Percentiles rank a stretch among this genome's conserved stretches.
phyloP scores from a whole-genome alignment of 2,113 vertebrate species.

The Alethe castanea region DNA sequence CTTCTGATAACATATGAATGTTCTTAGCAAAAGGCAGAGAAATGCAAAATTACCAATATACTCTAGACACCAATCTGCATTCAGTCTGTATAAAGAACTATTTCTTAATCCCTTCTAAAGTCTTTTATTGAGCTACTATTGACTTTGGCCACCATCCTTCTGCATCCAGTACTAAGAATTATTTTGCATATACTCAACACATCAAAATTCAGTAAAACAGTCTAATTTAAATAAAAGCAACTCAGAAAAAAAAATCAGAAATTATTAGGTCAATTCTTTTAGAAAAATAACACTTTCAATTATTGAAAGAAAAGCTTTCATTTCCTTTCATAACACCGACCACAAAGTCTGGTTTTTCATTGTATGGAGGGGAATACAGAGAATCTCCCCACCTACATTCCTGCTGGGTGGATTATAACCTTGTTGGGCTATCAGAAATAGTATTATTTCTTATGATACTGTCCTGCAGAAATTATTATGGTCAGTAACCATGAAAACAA shows the following conservation, averaged over 20 bases:
- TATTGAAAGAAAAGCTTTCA: not conserved
- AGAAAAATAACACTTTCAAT: not conserved
- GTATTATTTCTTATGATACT: rapidly evolving
- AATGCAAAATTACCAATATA: not conserved
- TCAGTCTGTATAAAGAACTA: not conserved
- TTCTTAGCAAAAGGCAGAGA: not conserved
- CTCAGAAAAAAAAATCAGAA: not conserved
- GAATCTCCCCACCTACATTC: not conserved
- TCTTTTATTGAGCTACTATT: not conserved
- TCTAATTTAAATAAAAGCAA: not conserved
- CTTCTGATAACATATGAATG: not conserved
- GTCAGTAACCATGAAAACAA: not conserved
- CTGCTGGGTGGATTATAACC: rapidly evolving
- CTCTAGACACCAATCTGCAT: not conserved
- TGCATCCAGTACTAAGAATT: not conserved
- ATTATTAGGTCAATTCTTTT: not conserved
- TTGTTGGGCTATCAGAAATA: not conserved
- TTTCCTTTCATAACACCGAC: not conserved
- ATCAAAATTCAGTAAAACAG: not conserved
- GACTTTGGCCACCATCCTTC: not conserved
- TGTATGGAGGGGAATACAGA: not conserved
- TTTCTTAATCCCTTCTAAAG: not conserved
- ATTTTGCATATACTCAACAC: not conserved
- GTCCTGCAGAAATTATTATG: not conserved
- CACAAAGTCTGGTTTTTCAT: not conserved